Evolutionary conservation across 92 coral and sea anemone species (phyloP).

Genomic region (Hydrozoanthus gracilis): DNA sequence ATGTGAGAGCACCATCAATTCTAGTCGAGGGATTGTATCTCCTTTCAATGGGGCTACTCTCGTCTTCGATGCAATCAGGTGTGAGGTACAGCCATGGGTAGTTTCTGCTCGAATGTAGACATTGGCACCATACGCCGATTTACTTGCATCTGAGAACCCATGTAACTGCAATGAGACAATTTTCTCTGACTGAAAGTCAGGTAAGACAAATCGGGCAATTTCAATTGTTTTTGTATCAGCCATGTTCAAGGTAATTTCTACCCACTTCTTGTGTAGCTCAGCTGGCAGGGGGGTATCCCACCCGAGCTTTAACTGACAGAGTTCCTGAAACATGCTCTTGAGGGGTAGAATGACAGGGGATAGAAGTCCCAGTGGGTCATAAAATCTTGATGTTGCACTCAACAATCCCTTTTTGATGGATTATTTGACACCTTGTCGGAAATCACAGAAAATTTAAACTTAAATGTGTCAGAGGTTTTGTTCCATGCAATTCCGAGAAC

Average conservation of each 20-base stretch:
- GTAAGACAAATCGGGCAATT: constrained; percentile 5
- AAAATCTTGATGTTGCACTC: constrained; percentile 53
- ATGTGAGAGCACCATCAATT: constrained; percentile 54
- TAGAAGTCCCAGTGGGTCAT: constrained; percentile 63
- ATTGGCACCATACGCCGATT: constrained; percentile 50
- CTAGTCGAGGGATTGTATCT: constrained; percentile 63
- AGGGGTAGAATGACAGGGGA: constrained; percentile 55
- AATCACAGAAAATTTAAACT: constrained; percentile 43
- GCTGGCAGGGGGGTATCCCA: constrained; percentile 51
- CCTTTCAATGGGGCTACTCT: constrained; percentile 61
- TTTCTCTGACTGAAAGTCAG: constrained; percentile 7
- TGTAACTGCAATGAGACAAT: constrained; percentile 33
- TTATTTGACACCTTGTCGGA: constrained; percentile 24
- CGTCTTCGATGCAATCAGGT: constrained; percentile 55
- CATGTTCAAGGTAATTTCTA: constrained; percentile 4
- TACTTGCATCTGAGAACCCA: constrained; percentile 55
- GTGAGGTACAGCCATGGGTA: constrained; percentile 12
- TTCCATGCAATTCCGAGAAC: constrained; percentile 66
- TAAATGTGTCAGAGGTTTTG: constrained; percentile 62
- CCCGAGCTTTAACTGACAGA: constrained; percentile 48
- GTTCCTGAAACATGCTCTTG: constrained; percentile 60
- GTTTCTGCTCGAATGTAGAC: constrained; percentile 58
- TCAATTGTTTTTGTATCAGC: constrained; percentile 39
- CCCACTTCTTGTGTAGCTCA: not conserved
- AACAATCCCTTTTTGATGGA: constrained; percentile 37